These are phyloP conservation scores for Teleiodes luculella DNA, from an alignment of 2,888 invertebrate genomes.

Conservation along the genomic window DNA sequence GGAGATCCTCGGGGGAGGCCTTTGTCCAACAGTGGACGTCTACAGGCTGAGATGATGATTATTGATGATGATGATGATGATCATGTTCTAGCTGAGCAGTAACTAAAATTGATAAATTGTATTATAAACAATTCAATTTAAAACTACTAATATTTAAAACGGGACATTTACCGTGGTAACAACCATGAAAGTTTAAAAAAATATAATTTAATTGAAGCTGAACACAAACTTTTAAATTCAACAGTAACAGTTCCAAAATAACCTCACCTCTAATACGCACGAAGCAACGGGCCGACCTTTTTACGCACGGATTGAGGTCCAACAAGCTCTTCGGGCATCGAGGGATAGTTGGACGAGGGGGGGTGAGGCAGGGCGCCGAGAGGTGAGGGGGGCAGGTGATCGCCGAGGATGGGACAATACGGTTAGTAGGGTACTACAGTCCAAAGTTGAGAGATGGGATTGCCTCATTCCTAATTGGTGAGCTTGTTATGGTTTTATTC, in stretches of 20 bases:
- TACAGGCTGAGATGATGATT: too few relatives aligned
- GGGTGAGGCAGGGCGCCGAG: conserved; percentile 19
- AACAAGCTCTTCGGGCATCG: conserved; percentile 36
- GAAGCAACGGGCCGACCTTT: conserved; percentile 46
- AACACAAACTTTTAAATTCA: too few relatives aligned
- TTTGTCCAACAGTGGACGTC: too few relatives aligned
- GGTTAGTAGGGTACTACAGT: conserved; percentile 10
- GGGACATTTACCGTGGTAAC: too few relatives aligned
- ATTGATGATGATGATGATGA: too few relatives aligned
- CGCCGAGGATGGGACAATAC: conserved; percentile 18
- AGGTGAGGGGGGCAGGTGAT: conserved; percentile 28
- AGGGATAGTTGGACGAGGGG: conserved; percentile 9
- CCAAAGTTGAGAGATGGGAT: conserved; percentile 5
- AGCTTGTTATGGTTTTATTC: conserved; percentile 3
- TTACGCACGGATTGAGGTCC: conserved; percentile 51
- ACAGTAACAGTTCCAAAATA: not conserved
- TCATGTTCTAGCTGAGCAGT: too few relatives aligned
- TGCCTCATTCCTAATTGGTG: conserved; percentile 1
- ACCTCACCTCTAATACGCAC: conserved; percentile 13
- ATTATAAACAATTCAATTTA: too few relatives aligned
- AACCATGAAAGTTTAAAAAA: too few relatives aligned
- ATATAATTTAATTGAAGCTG: too few relatives aligned
- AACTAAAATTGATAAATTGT: too few relatives aligned
- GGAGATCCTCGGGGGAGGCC: too few relatives aligned
- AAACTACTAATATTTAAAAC: too few relatives aligned